Evolutionary conservation across 2,797 vertebrate genomes (phyloP), one percentile per base, ranked within the genome.

Genomic region (Carcharodon carcharias): DNA sequence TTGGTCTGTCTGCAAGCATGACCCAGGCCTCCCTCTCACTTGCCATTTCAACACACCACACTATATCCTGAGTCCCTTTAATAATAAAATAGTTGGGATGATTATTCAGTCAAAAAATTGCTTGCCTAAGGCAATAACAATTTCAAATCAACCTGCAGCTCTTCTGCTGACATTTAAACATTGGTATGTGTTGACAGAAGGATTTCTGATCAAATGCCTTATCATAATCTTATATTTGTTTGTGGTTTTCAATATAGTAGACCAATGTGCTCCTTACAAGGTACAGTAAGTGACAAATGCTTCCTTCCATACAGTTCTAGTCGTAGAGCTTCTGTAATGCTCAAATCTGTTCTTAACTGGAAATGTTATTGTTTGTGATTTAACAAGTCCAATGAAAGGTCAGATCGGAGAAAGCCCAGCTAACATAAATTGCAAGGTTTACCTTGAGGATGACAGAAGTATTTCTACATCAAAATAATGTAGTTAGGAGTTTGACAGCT

Each of bases 381-480:
- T 92, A 92, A 92, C 89, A 92, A 92, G 89, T 92, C 89, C 58
- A 63, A n/a, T 92, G 89, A 92, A 92, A 92, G 89, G 56, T 92
- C 31, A 92, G 58, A 35, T 63, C 31, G 12, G 89, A 92, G 89
- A 58, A 61, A 92, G 89, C 35, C 35, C 31, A 61, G 56, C 88
- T 91, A 28, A 91, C 88, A 91, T 61, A 58, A 63, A 92, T 92
- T 92, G 58, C 28, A 92, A 21, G 89, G 35, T 63, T 92, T 61
- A 63, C 56, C 89, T 63, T 63, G 89, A 61, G 35, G 89, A 92
- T 92, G 28, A 92, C 89, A 92, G 56, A 63, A 92, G 58, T n/a
- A 92, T n/a, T 92, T 92, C 35, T 63, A 35, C 56, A 92, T 92
- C 31, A 92, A 63, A n/a, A 21, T 63, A 63, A 63, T 92, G 26